These are phyloP conservation scores for Drosophila teissieri DNA, from an alignment of 1,140 invertebrate species.

Conservation along the genomic window DNA sequence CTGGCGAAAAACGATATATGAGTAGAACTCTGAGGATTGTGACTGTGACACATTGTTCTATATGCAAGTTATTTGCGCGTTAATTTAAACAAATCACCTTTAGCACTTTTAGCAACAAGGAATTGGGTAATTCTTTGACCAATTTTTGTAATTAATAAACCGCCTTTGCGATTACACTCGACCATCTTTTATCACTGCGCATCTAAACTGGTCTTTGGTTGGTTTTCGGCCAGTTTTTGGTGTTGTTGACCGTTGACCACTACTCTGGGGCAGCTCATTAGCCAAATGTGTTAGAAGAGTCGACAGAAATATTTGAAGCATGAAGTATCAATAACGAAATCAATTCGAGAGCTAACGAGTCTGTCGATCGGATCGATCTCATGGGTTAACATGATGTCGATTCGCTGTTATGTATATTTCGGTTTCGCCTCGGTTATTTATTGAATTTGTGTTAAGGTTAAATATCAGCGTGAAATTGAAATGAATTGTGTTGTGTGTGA, in stretches of 20 bases:
- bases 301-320: slow-evolving; percentile 28
- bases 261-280: slow-evolving; percentile 18
- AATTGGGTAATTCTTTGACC: background rate
- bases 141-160: too few species aligned
- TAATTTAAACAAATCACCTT: background rate
- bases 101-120: background rate
- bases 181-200: too few species aligned
- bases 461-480: slow-evolving; percentile 67
- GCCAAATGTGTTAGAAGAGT: slow-evolving; percentile 15
- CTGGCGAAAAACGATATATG: slow-evolving; percentile 9
- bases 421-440: slow-evolving; percentile 37
- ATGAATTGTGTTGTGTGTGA: slow-evolving; percentile 61
- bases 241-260: slow-evolving; percentile 10
- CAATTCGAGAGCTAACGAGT: slow-evolving; percentile 28
- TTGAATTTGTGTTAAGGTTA: slow-evolving; percentile 70
- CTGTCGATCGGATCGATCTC: slow-evolving; percentile 39
- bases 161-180: too few species aligned
- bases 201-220: background rate
- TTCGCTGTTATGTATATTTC: slow-evolving; percentile 19
- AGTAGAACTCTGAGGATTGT: background rate
- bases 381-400: slow-evolving; percentile 33
- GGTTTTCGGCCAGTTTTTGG: slow-evolving; percentile 1
- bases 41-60: too few species aligned
- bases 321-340: slow-evolving; percentile 50
- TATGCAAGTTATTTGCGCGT: too few species aligned